Evolutionary conservation across 2,888 invertebrate species (phyloP).

Genomic region (Elegia similella): DNA sequence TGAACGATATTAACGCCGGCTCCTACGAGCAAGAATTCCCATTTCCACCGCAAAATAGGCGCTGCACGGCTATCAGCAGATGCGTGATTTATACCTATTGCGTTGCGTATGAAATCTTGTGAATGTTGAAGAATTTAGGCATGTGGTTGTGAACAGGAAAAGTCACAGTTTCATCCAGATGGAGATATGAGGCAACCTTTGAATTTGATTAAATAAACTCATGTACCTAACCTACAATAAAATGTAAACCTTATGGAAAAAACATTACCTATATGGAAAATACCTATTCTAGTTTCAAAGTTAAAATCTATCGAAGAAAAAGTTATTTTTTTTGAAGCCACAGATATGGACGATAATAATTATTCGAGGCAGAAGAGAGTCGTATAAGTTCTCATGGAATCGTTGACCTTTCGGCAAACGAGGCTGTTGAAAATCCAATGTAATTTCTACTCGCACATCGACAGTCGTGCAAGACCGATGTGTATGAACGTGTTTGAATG

Average conservation of each 20-base stretch:
- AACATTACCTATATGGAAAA: too few species aligned
- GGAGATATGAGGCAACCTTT: too few species aligned
- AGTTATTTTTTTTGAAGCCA: not conserved
- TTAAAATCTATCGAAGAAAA: not conserved
- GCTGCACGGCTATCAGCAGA: not conserved
- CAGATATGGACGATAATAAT: not conserved
- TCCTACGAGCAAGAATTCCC: not conserved
- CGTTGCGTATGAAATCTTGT: not conserved
- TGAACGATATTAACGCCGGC: conserved; percentile 11
- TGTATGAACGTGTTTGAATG: not conserved
- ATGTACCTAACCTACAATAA: too few species aligned
- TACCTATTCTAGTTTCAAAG: not conserved
- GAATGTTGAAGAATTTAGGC: not conserved
- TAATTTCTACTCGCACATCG: conserved; percentile 9
- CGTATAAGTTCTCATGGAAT: not conserved
- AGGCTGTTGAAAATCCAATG: not conserved
- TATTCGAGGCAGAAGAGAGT: not conserved
- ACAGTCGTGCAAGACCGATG: not conserved
- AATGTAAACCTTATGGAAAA: too few species aligned
- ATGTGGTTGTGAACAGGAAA: too few species aligned
- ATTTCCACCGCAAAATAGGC: not conserved
- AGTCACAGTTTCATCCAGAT: too few species aligned
- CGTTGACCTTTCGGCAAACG: conserved; percentile 7
- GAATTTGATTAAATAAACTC: too few species aligned
- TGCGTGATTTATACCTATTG: not conserved